These are phyloP conservation scores for Hypomesus transpacificus DNA, from an alignment of 2,113 vertebrate genomes.

Conservation along the genomic window DNA sequence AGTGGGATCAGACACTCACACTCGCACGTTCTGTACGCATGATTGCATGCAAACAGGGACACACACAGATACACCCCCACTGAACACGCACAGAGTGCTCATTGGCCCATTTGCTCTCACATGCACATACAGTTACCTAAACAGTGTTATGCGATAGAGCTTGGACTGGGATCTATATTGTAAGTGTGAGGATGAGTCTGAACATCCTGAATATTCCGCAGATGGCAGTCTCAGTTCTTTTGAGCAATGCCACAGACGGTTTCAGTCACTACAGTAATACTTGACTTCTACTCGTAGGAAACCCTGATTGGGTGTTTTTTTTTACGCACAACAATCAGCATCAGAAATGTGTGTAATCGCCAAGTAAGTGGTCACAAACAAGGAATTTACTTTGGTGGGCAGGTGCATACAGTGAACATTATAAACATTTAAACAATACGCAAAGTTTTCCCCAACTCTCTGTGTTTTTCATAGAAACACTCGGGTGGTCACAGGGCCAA, in stretches of 20 bases:
- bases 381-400: no score
- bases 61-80: neutral
- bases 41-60: conserved; percentile 4
- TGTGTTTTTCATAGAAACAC: neutral
- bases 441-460: neutral
- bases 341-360: no score
- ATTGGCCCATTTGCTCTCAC: conserved; percentile 31
- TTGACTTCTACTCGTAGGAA: neutral
- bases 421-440: neutral
- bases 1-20: conserved; percentile 49
- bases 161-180: conserved; percentile 41
- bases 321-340: no score
- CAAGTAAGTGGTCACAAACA: no score
- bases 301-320: neutral
- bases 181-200: neutral
- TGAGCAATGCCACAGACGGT: conserved; percentile 26
- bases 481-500: neutral
- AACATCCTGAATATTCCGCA: conserved; percentile 66
- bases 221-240: conserved; percentile 42
- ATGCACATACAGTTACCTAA: conserved; percentile 29
- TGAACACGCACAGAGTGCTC: neutral
- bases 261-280: conserved; percentile 25
- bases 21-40: neutral
- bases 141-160: conserved; percentile 38
- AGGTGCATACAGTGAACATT: no score